phyloP scores from a whole-genome alignment of 2,888 invertebrate species.

The Octodonta nipae region DNA sequence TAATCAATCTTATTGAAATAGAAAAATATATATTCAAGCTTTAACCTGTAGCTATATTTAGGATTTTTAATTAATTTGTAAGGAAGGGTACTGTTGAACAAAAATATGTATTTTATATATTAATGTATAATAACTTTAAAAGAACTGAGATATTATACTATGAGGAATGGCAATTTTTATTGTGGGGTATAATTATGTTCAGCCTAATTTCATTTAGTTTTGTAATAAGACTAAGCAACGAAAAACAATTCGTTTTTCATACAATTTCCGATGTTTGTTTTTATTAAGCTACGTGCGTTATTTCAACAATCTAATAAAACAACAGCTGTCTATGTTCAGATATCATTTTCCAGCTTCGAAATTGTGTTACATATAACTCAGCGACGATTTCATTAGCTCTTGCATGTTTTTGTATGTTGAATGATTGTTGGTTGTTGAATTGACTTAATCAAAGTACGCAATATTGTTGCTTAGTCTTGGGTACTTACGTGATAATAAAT shows the following conservation, averaged over 20 bases:
- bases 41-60: slow-evolving; percentile 30
- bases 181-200: slow-evolving; percentile 22
- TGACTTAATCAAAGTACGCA: no score
- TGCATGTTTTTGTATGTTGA: no score
- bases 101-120: slow-evolving; percentile 33
- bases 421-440: no score
- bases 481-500: slow-evolving; percentile 32
- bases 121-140: slow-evolving; percentile 29
- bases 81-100: slow-evolving; percentile 19
- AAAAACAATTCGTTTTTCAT: no score
- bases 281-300: no score
- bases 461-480: slow-evolving; percentile 8
- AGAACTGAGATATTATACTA: slow-evolving; percentile 28
- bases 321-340: no score
- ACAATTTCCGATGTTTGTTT: no score
- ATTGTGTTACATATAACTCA: no score
- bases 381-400: no score
- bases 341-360: no score
- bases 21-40: slow-evolving; percentile 31
- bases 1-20: slow-evolving; percentile 30
- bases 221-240: slow-evolving; percentile 6
- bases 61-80: slow-evolving; percentile 30
- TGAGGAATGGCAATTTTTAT: slow-evolving; percentile 26
- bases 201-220: slow-evolving; percentile 18
- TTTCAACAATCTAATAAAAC: no score